Base-by-base conservation (phyloP, 2,113 vertebrate genomes). In the Podarcis cretensis region DNA sequence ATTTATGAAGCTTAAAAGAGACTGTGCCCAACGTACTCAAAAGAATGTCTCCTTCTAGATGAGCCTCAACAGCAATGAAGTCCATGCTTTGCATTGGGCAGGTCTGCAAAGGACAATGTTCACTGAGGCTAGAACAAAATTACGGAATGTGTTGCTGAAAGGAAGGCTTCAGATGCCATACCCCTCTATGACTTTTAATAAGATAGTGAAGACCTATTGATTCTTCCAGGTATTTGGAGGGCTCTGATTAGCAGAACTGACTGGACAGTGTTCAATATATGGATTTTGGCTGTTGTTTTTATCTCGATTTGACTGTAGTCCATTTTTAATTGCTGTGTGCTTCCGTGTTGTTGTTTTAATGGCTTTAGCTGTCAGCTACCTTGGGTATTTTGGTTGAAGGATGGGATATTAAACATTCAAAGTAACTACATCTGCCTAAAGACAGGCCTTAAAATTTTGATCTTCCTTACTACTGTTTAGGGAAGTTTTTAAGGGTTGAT, bases 31-130 rank as follows among this genome's bases (percentile, higher is more conserved):
- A 21, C 13, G 2, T 68, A 27, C 63, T 82, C 63, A 35, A 65
- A 21, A 77, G 9, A 0, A 83, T 81, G 4, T 30, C 0, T 3
- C 1, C 30, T n/a, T 4, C 0, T 20, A 37, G 30, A 63, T 23
- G 30, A 7, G 0, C 32, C 25, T 30, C 20, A n/a, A 23, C 25
- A 77, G 12, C 27, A 40, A 12, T 69, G 40, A 48, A 8, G 5
- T 71, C 16, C 7, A 0, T n/a, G n/a, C 27, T 73, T 54, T 84
- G 63, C 20, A 18, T 40, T 40, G 18, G 20, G n/a, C 27, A 80
- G 27, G 18, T 5, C 3, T 57, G 14, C n/a, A 73, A 18, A 73
- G n/a, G 27, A 84, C 40, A 23, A 32, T 4, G 3, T 68, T 43
- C 37, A 27, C 9, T 84, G 8, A 35, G n/a, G 32, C 32, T 75